A percentile compares a stretch with the other conserved stretches of the same genome.
Conservation (phyloP, 2,888 invertebrate genomes). For the Leptinotarsa tumamoca region DNA sequence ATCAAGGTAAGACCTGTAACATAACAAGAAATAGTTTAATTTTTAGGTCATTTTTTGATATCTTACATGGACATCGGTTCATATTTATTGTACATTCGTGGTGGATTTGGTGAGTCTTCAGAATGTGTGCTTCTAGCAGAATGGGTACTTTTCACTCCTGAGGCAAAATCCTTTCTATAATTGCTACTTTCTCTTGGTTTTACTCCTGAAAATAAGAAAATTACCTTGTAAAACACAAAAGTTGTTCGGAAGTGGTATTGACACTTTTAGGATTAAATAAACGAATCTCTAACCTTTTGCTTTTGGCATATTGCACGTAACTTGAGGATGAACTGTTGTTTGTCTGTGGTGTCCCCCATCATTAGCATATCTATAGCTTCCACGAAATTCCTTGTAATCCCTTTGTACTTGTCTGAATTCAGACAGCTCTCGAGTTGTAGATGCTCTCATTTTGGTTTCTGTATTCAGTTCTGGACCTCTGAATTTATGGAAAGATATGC, state of each 20-base stretch:
- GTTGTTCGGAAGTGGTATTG: neutral
- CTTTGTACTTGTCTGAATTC: slow-evolving; percentile 70
- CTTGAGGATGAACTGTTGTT: slow-evolving; percentile 71
- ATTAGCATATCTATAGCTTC: slow-evolving; percentile 55
- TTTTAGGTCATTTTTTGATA: slow-evolving; percentile 20
- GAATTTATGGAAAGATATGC: slow-evolving; percentile 24
- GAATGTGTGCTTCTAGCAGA: slow-evolving; percentile 71
- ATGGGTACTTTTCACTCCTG: slow-evolving; percentile 69
- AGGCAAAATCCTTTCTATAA: slow-evolving; percentile 80
- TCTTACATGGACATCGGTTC: slow-evolving; percentile 50
- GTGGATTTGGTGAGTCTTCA: slow-evolving; percentile 66
- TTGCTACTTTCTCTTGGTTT: slow-evolving; percentile 70
- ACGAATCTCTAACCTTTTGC: slow-evolving; percentile 51
- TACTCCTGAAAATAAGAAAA: slow-evolving; percentile 43
- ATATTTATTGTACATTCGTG: slow-evolving; percentile 28
- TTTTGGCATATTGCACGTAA: slow-evolving; percentile 72
- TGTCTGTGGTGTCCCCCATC: slow-evolving; percentile 52
- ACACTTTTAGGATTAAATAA: neutral
- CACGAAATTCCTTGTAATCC: slow-evolving; percentile 69
- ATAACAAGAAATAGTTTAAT: neutral
- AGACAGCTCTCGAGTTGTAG: slow-evolving; percentile 69
- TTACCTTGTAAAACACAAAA: no score
- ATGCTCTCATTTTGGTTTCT: slow-evolving; percentile 67
- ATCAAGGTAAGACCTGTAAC: slow-evolving; percentile 26
- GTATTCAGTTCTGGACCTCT: slow-evolving; percentile 11